Evolutionary conservation across 2,113 vertebrate species (phyloP).

Genomic region (Otocyon megalotis): DNA sequence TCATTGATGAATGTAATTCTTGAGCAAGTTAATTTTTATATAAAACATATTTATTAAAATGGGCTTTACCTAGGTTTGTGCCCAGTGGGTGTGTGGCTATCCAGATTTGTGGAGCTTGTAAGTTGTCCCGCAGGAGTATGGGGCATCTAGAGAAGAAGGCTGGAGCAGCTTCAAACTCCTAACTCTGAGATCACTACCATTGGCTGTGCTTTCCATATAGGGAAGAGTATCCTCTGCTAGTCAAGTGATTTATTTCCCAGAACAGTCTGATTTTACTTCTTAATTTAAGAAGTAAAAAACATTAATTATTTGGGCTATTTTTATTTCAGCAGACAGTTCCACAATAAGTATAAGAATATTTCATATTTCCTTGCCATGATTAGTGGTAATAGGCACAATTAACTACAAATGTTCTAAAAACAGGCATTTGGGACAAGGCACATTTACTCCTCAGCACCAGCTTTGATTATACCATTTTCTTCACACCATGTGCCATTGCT

Average conservation of each 20-base stretch:
- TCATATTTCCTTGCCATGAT: not conserved
- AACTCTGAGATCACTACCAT: accelerated
- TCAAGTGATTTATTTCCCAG: not conserved
- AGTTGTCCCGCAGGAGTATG: not conserved
- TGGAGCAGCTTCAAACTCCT: not conserved
- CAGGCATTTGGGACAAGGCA: not conserved
- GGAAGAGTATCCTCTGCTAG: not conserved
- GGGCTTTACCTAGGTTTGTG: not conserved
- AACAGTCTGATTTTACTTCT: not conserved
- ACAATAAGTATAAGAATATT: not conserved
- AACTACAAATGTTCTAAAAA: not conserved
- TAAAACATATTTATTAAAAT: not conserved
- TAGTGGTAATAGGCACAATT: not conserved
- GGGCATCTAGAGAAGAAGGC: not conserved
- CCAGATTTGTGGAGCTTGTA: not conserved
- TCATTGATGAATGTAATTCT: not conserved
- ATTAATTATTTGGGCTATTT: not conserved
- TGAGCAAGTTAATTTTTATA: not conserved
- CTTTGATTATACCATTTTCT: not conserved
- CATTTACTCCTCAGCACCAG: not conserved
- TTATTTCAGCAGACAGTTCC: not conserved
- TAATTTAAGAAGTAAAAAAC: constrained; percentile 10
- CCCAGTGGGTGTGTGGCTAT: accelerated
- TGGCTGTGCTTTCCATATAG: too few relatives aligned
- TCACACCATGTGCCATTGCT: not conserved